Evolutionary conservation across 2,113 vertebrate genomes (phyloP).

Genomic region (Poeciliopsis prolifica): DNA sequence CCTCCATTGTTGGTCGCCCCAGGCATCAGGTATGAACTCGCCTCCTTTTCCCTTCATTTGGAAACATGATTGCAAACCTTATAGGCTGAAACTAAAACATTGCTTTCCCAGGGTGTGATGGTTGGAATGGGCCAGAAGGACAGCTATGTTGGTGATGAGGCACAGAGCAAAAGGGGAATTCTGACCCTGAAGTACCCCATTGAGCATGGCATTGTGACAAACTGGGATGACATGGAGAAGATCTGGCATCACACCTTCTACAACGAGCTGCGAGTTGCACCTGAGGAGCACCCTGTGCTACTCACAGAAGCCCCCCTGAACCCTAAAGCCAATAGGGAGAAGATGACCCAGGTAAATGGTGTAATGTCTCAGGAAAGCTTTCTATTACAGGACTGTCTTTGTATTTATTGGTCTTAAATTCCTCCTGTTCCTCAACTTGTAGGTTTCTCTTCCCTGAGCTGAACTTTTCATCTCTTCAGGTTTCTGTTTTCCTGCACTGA

Average conservation of each 20-base stretch:
- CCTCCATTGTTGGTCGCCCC: conserved; percentile 80
- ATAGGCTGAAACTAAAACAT: neutral
- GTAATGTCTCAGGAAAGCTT: neutral
- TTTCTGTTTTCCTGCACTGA: conserved; percentile 79
- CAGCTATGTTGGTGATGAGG: conserved; percentile 97
- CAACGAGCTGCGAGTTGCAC: conserved; percentile 97
- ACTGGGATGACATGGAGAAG: conserved; percentile 99
- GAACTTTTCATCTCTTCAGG: conserved; percentile 80
- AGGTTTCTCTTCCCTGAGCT: conserved; percentile 67
- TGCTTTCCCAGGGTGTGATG: conserved; percentile 90
- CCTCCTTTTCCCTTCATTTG: neutral
- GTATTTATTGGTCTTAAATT: conserved; percentile 32
- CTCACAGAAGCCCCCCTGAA: conserved; percentile 98
- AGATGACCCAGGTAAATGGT: conserved; percentile 91
- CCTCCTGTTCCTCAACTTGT: conserved; percentile 46
- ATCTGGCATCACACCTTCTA: conserved; percentile 99
- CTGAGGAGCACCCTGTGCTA: conserved; percentile 96
- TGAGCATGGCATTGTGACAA: conserved; percentile 95
- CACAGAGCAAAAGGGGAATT: conserved; percentile 98
- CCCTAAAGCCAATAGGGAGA: conserved; percentile 96
- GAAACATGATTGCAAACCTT: neutral
- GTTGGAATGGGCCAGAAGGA: conserved; percentile 99
- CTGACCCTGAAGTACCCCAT: conserved; percentile 98
- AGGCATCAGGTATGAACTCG: conserved; percentile 76
- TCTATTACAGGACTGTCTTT: neutral